phyloP scores from a whole-genome alignment of 1,140 invertebrate genomes.

The Leptopilina boulardi region DNA sequence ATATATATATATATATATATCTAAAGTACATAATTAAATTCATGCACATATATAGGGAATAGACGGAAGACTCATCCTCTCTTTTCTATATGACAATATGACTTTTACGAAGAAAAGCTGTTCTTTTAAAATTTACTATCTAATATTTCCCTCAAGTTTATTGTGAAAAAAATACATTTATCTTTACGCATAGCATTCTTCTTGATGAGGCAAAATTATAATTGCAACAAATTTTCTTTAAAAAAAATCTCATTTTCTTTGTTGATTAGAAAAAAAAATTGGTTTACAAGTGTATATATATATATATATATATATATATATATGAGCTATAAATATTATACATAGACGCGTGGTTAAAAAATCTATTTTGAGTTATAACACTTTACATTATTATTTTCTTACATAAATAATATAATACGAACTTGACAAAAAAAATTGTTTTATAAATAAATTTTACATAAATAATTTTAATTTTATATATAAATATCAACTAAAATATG shows the following conservation, averaged over 20 bases:
- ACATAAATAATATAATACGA: too few species aligned
- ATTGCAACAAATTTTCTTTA: not conserved
- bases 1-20: too few species aligned
- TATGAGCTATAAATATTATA: not conserved
- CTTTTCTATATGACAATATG: too few species aligned
- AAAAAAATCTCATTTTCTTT: not conserved
- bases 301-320: not conserved
- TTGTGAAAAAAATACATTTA: not conserved
- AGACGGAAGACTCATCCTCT: too few species aligned
- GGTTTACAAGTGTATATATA: too few species aligned
- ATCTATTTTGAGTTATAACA: too few species aligned
- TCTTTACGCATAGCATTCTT: not conserved
- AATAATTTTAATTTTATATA: too few species aligned
- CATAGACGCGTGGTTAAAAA: not conserved
- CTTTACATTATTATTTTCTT: too few species aligned
- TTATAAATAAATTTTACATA: too few species aligned
- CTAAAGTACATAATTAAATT: conserved; percentile 10
- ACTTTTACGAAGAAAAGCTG: conserved; percentile 5
- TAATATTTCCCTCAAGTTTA: not conserved
- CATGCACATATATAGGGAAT: not conserved
- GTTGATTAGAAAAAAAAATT: too few species aligned
- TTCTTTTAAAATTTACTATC: not conserved
- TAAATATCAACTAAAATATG: too few species aligned
- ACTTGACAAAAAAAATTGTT: too few species aligned
- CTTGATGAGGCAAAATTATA: not conserved